Conservation (phyloP, 2,113 vertebrate species). For the Equus quagga region DNA sequence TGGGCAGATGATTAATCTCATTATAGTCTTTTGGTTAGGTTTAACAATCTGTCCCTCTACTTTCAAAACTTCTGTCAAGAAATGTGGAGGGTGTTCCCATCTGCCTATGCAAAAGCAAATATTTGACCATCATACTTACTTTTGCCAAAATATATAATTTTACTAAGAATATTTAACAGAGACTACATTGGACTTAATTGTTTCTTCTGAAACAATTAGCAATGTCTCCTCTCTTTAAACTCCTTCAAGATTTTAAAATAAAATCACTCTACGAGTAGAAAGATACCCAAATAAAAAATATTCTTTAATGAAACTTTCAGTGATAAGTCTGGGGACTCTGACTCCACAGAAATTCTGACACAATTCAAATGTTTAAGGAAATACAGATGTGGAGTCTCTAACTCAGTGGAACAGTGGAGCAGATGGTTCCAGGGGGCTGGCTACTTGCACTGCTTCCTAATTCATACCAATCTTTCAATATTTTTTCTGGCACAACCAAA, state of each 20-base stretch:
- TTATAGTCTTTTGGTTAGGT: conserved; percentile 29
- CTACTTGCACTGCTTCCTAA: conserved; percentile 35
- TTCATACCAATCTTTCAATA: conserved; percentile 20
- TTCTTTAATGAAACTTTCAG: conserved; percentile 45
- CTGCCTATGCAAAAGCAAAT: conserved; percentile 44
- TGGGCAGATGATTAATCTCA: conserved; percentile 19
- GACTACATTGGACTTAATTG: not conserved
- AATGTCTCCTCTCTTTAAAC: not conserved
- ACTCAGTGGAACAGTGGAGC: not conserved
- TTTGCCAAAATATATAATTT: conserved; percentile 28
- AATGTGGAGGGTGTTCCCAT: not conserved
- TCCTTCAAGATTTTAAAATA: not conserved
- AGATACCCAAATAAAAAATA: not conserved
- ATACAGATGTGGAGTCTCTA: not conserved
- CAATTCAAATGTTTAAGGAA: not conserved
- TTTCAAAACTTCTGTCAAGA: conserved; percentile 53
- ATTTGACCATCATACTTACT: not conserved
- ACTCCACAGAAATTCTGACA: not conserved
- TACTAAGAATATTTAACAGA: conserved; percentile 5
- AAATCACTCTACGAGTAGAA: not conserved
- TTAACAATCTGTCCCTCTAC: not conserved
- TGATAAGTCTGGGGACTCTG: conserved; percentile 13
- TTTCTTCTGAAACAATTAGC: not conserved
- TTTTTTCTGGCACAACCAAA: conserved; percentile 30
- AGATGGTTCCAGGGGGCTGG: conserved; percentile 18